A percentile compares a stretch with the other conserved stretches of the same genome.
Conservation (phyloP, 2,888 invertebrate genomes). For the Quadroppia sp. region DNA sequence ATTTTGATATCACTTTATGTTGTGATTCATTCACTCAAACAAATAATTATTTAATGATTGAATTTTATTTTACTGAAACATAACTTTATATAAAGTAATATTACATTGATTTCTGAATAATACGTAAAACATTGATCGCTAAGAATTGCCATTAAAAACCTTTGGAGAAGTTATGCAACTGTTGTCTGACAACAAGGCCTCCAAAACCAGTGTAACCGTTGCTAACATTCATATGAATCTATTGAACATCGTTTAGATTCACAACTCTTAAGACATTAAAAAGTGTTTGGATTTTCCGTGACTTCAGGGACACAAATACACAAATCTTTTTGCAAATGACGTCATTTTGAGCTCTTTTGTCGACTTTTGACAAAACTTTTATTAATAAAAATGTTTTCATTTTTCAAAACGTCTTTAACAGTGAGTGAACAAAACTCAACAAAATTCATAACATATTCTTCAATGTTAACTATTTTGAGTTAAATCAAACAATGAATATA, state of each 20-base stretch:
- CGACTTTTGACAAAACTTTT: slow-evolving; percentile 7
- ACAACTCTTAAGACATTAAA: slow-evolving; percentile 21
- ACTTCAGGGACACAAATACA: slow-evolving; percentile 29
- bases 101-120: too few relatives aligned
- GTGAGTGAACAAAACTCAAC: too few relatives aligned
- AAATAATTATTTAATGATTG: too few relatives aligned
- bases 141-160: slow-evolving; percentile 1
- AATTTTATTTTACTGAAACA: too few relatives aligned
- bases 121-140: too few relatives aligned
- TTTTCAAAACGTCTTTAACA: too few relatives aligned
- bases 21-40: too few relatives aligned
- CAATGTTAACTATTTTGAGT: too few relatives aligned
- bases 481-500: too few relatives aligned
- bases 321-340: slow-evolving; percentile 27
- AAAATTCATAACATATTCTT: too few relatives aligned
- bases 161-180: slow-evolving; percentile 24
- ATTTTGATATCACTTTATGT: too few relatives aligned
- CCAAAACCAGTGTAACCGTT: slow-evolving; percentile 30
- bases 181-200: slow-evolving; percentile 23
- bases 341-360: slow-evolving; percentile 30
- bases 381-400: background rate
- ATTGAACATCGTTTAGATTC: slow-evolving; percentile 33
- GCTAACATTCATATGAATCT: background rate
- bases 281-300: slow-evolving; percentile 34
- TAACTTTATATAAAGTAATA: too few relatives aligned